phyloP scores from a whole-genome alignment of 2,113 vertebrate genomes.

The Catharus fuscescens region DNA sequence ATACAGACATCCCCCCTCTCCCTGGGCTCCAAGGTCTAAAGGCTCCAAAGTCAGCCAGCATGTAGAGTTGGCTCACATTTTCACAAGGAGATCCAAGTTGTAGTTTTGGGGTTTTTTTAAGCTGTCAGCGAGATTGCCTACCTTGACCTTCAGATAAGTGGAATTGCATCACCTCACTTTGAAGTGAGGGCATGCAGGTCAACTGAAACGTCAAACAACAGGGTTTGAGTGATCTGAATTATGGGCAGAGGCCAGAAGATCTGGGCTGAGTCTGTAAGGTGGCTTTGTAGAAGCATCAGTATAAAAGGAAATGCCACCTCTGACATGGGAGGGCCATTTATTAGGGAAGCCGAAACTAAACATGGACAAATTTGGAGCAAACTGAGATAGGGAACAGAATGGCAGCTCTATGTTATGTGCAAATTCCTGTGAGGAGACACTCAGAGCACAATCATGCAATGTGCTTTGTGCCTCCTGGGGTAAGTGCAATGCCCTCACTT shows the following conservation, averaged over 20 bases:
- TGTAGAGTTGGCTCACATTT: not conserved
- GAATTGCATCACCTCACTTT: constrained; percentile 41
- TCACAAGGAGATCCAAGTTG: constrained; percentile 21
- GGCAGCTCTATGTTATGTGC: not conserved
- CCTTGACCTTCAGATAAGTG: constrained; percentile 43
- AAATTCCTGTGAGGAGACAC: not conserved
- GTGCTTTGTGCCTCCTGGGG: not conserved
- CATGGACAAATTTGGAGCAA: not conserved
- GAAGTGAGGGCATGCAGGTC: constrained; percentile 10
- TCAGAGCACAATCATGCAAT: not conserved
- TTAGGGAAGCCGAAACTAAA: constrained; percentile 3
- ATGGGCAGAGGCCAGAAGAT: constrained; percentile 20
- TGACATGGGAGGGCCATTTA: not conserved
- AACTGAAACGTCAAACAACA: not conserved
- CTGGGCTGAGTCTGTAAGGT: not conserved
- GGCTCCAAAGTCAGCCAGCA: constrained; percentile 2
- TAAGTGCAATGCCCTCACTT: not conserved
- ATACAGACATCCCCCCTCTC: not conserved
- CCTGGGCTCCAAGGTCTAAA: not conserved
- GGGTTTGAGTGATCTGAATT: constrained; percentile 38
- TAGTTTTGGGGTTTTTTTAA: not conserved
- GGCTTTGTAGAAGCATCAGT: not conserved
- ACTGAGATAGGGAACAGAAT: not conserved
- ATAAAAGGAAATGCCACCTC: constrained; percentile 18
- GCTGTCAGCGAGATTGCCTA: constrained; percentile 29